phyloP scores from a whole-genome alignment of 2,797 vertebrate species.

The Scomberomorus guttatus region DNA sequence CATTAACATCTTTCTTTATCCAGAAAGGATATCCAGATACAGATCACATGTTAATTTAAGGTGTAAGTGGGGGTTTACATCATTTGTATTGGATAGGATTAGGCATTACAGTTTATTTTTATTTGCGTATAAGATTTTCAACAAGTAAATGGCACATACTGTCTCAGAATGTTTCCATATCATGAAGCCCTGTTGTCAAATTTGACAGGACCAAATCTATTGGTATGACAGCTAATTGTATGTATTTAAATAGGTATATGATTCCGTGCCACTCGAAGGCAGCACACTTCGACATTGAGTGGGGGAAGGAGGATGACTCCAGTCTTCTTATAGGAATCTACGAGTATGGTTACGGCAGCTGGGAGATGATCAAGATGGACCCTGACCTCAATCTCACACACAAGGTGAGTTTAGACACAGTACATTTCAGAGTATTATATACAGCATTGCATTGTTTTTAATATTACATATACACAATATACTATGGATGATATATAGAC shows the following conservation, averaged over 20 bases:
- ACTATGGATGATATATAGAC: too few species aligned
- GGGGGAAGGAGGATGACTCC: conserved; percentile 97
- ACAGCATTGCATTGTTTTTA: too few species aligned
- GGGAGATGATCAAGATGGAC: conserved; percentile 99
- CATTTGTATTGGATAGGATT: background rate
- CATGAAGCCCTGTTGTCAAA: background rate
- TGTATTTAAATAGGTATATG: conserved; percentile 87
- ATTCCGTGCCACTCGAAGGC: conserved; percentile 97
- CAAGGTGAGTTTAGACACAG: conserved; percentile 85
- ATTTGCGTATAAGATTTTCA: background rate
- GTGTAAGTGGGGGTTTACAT: too few species aligned
- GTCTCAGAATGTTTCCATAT: background rate
- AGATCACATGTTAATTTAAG: too few species aligned
- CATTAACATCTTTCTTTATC: too few species aligned
- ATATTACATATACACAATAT: background rate
- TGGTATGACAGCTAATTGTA: background rate
- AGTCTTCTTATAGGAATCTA: conserved; percentile 98
- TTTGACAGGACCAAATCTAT: background rate
- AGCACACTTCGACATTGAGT: conserved; percentile 97
- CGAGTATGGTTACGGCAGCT: conserved; percentile 98
- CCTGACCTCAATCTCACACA: conserved; percentile 98
- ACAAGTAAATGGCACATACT: too few species aligned
- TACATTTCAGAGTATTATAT: background rate
- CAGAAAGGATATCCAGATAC: too few species aligned
- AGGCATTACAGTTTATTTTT: background rate